phyloP scores from a whole-genome alignment of 2,888 invertebrate genomes.

The Melanostoma scalare region DNA sequence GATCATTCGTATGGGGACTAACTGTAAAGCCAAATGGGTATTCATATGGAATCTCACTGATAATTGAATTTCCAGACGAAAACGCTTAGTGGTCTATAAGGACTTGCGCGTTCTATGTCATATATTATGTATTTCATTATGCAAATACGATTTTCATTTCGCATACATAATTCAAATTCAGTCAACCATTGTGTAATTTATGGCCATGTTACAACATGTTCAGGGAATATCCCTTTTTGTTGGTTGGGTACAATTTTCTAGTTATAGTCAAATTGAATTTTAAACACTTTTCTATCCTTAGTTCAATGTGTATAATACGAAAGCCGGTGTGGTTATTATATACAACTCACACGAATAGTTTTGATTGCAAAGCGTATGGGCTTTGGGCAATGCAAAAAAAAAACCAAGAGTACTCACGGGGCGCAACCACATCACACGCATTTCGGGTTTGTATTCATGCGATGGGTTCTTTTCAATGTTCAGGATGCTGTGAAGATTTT shows the following conservation, averaged over 20 bases:
- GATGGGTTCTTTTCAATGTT: background rate
- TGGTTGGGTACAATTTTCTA: constrained; percentile 41
- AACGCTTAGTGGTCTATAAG: constrained; percentile 57
- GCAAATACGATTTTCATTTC: constrained; percentile 67
- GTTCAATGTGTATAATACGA: constrained; percentile 7
- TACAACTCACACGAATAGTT: constrained; percentile 61
- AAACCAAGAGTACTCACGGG: constrained; percentile 24
- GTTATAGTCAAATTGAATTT: constrained; percentile 60
- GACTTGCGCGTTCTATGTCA: constrained; percentile 19
- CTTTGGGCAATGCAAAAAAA: constrained; percentile 5
- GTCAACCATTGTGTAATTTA: constrained; percentile 71
- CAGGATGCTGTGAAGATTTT: background rate
- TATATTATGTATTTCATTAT: constrained; percentile 57
- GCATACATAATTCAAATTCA: constrained; percentile 70
- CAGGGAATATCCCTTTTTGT: constrained; percentile 42
- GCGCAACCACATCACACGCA: constrained; percentile 59
- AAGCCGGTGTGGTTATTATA: constrained; percentile 67
- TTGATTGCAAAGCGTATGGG: constrained; percentile 18
- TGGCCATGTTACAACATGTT: constrained; percentile 56
- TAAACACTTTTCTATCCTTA: constrained; percentile 63
- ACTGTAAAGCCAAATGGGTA: constrained; percentile 43
- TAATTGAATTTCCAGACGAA: constrained; percentile 66
- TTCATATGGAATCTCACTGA: constrained; percentile 56
- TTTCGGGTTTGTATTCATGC: constrained; percentile 33
- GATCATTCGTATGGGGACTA: constrained; percentile 42